These are phyloP conservation scores for Catharus fuscescens DNA, from an alignment of 2,113 vertebrate genomes.

Conservation along the genomic window DNA sequence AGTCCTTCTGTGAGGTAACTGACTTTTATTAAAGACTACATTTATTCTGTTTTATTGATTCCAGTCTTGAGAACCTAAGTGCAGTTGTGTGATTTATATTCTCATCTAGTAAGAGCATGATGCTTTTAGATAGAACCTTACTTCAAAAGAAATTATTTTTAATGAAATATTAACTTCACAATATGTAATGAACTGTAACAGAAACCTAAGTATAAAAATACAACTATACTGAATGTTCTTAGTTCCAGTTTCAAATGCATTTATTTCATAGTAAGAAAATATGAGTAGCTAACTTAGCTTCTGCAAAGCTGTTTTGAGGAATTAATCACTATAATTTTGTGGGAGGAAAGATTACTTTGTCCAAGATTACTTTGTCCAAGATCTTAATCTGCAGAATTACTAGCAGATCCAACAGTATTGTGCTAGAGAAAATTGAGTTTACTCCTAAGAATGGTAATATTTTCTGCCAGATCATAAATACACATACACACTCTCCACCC, in stretches of 20 bases:
- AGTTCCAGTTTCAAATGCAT: neutral
- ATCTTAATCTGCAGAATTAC: neutral
- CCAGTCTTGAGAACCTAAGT: neutral
- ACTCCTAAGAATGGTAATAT: neutral
- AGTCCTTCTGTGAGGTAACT: conserved; percentile 78
- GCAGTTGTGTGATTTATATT: neutral
- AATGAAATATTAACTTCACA: neutral
- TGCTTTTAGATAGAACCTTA: neutral
- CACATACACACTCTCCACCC: too few species aligned
- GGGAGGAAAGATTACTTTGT: neutral
- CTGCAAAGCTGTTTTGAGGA: neutral
- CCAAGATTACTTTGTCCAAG: neutral
- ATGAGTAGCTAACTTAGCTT: neutral
- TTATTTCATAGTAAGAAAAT: neutral
- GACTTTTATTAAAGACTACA: neutral
- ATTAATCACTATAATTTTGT: neutral
- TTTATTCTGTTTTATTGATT: neutral
- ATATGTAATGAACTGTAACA: neutral
- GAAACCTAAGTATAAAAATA: neutral
- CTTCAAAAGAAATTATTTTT: neutral
- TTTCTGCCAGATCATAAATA: neutral
- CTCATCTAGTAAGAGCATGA: neutral
- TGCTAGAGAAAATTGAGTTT: neutral
- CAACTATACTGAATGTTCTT: neutral
- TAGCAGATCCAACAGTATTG: neutral